Conservation (phyloP, 2,113 vertebrate species). For the Nothoprocta perdicaria region DNA sequence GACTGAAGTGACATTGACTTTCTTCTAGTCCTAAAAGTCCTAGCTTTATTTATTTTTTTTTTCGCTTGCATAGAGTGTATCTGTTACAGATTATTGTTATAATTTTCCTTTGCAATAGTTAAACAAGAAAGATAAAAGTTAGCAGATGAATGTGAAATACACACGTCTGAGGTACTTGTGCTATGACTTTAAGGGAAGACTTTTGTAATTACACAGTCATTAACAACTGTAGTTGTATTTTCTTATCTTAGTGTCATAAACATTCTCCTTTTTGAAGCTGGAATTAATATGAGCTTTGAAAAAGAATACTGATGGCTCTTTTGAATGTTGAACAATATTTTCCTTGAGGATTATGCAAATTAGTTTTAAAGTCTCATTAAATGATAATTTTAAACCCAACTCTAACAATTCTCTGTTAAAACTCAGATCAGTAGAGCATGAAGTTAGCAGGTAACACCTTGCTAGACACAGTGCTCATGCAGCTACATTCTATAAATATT, state of each 20-base stretch:
- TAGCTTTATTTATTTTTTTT: slow-evolving; percentile 6
- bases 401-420: slow-evolving; percentile 59
- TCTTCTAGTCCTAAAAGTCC: not conserved
- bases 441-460: slow-evolving; percentile 26
- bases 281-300: slow-evolving; percentile 59
- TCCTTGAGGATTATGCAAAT: slow-evolving; percentile 73
- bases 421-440: slow-evolving; percentile 56
- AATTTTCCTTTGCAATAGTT: slow-evolving; percentile 28
- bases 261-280: slow-evolving; percentile 51
- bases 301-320: slow-evolving; percentile 55
- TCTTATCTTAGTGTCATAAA: slow-evolving; percentile 68
- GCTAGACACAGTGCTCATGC: not conserved
- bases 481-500: slow-evolving; percentile 22
- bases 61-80: not conserved
- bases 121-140: slow-evolving; percentile 11
- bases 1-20: no score
- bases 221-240: slow-evolving; percentile 63
- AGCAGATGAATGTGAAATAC: slow-evolving; percentile 22
- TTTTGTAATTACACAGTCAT: slow-evolving; percentile 62
- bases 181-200: slow-evolving; percentile 24
- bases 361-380: slow-evolving; percentile 74
- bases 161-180: not conserved
- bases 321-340: slow-evolving; percentile 68
- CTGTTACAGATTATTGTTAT: not conserved
- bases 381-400: slow-evolving; percentile 70